Evolutionary conservation across 2,888 invertebrate genomes (phyloP).

Genomic region (Drosophila fungiperda): DNA sequence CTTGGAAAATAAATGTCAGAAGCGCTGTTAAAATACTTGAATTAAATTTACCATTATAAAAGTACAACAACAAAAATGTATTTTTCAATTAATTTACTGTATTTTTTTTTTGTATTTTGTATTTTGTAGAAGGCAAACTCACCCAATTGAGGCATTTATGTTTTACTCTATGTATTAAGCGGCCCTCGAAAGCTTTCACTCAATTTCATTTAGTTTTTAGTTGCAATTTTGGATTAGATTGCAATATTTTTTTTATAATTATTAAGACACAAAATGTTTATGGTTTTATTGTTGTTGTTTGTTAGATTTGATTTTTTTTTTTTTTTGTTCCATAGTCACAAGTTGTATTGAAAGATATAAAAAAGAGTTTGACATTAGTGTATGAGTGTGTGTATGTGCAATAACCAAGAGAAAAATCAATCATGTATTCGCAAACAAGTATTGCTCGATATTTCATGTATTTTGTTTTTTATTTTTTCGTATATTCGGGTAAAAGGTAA

Average conservation of each 20-base stretch:
- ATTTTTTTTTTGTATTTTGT: conserved; percentile 21
- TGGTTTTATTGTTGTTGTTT: conserved; percentile 48
- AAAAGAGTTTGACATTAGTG: conserved; percentile 82
- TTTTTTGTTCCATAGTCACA: conserved; percentile 54
- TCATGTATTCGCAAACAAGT: conserved; percentile 29
- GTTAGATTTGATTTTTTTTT: conserved; percentile 37
- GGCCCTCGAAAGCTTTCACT: conserved; percentile 80
- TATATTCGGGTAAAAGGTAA: conserved; percentile 12
- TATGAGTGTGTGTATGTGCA: conserved; percentile 51
- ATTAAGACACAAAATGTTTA: conserved; percentile 65
- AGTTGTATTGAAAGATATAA: conserved; percentile 76
- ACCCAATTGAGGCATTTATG: conserved; percentile 78
- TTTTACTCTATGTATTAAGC: conserved; percentile 73
- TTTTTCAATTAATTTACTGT: conserved; percentile 19
- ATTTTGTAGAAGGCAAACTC: conserved; percentile 68
- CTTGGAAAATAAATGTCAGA: conserved; percentile 44
- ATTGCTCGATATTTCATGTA: neutral
- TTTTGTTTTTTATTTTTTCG: neutral
- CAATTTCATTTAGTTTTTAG: conserved; percentile 62
- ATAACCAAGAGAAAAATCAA: conserved; percentile 38
- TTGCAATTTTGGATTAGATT: conserved; percentile 38
- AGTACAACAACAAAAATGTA: conserved; percentile 57
- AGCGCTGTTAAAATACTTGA: conserved; percentile 50
- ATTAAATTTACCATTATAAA: conserved; percentile 49
- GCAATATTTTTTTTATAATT: conserved; percentile 37